phyloP scores from a whole-genome alignment of 2,888 invertebrate genomes.

The Limnephilus lunatus region DNA sequence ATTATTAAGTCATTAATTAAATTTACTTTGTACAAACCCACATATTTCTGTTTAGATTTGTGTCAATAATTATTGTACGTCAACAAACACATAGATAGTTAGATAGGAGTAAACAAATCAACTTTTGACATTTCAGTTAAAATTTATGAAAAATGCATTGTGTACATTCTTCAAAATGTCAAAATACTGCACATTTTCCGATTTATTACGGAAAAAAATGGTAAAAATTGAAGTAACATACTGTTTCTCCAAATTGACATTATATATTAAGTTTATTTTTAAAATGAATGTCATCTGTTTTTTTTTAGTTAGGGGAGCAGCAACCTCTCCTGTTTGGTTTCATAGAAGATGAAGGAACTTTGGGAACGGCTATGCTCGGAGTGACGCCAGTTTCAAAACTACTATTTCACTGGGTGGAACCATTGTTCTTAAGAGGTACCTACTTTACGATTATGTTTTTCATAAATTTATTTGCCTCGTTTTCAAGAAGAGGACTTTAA shows the following conservation, averaged over 20 bases:
- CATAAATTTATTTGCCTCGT: neutral
- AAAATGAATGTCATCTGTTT: neutral
- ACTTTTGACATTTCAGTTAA: neutral
- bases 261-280: conserved; percentile 32
- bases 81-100: neutral
- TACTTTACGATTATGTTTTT: neutral
- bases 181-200: neutral
- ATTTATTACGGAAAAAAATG: neutral
- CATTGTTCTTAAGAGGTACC: conserved; percentile 86
- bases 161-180: neutral
- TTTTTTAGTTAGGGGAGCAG: conserved; percentile 77
- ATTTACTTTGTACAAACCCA: neutral
- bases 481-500: neutral
- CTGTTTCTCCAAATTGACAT: neutral
- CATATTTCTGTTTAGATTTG: neutral
- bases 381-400: conserved; percentile 83
- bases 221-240: neutral
- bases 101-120: neutral
- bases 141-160: neutral
- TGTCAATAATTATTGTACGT: neutral
- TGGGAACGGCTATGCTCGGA: conserved; percentile 91
- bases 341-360: conserved; percentile 82
- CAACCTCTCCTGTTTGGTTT: conserved; percentile 81
- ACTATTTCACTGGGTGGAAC: conserved; percentile 92
- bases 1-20: neutral